Percentiles rank a stretch among this genome's conserved stretches.
These are phyloP conservation scores for Gortyna flavago DNA, from an alignment of 2,888 invertebrate genomes.

Conservation along the genomic window DNA sequence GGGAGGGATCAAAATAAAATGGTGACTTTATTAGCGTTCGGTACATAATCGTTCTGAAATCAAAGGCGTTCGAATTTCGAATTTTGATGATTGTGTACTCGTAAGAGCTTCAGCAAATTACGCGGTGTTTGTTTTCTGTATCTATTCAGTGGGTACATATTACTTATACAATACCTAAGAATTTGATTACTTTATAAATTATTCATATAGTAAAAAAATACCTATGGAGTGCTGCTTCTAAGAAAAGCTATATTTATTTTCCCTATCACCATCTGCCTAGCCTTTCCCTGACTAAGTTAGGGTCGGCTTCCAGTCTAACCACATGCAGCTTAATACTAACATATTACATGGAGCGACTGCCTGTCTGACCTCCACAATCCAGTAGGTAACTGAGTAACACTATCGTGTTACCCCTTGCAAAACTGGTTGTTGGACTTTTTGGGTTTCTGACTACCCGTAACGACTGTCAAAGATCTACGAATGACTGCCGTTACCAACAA, in stretches of 20 bases:
- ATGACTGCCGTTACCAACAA: no score
- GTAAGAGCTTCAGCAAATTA: conserved; percentile 82
- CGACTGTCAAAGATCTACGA: no score
- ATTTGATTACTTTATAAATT: not conserved
- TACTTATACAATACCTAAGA: not conserved
- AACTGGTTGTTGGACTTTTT: no score
- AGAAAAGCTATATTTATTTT: not conserved
- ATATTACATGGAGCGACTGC: not conserved
- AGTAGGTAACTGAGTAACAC: no score
- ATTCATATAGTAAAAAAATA: not conserved
- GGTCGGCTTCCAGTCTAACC: not conserved
- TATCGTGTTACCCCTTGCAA: no score
- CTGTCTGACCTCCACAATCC: no score
- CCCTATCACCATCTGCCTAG: not conserved
- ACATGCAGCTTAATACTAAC: not conserved
- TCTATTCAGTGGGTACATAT: conserved; percentile 17
- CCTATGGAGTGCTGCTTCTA: not conserved
- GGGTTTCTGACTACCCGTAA: no score
- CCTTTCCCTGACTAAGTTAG: not conserved
- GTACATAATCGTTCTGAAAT: conserved; percentile 83
- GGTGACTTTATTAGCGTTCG: conserved; percentile 80
- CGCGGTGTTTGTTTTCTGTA: conserved; percentile 75
- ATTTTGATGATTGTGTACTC: conserved; percentile 78
- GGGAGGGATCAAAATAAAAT: conserved; percentile 75
- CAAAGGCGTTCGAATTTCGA: conserved; percentile 81